Conservation (phyloP, 2,888 invertebrate genomes). For the Cancer borealis region DNA sequence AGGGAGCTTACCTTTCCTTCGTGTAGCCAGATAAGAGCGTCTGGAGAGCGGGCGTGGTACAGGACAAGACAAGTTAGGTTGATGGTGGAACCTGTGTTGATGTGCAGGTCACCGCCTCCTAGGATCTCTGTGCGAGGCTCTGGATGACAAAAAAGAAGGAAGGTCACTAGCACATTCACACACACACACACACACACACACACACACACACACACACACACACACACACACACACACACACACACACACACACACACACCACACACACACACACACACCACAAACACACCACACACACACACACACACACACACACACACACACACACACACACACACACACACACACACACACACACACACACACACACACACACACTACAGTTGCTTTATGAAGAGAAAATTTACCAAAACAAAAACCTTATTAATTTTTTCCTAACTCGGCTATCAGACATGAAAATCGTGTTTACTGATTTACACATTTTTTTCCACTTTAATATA, state of each 20-base stretch:
- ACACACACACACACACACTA: background rate
- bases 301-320: constrained; percentile 58
- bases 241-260: constrained; percentile 46
- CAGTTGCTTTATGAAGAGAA: too few species aligned
- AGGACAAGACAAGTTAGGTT: constrained; percentile 77
- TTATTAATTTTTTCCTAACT: constrained; percentile 17
- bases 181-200: background rate
- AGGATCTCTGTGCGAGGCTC: constrained; percentile 76
- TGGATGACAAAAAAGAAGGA: background rate
- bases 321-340: constrained; percentile 24
- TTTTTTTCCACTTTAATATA: background rate
- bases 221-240: background rate
- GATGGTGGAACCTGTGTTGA: constrained; percentile 76
- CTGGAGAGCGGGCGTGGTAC: constrained; percentile 75
- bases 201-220: background rate
- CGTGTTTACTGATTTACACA: background rate
- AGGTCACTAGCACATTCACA: background rate
- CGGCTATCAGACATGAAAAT: background rate
- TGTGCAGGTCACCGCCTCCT: constrained; percentile 76
- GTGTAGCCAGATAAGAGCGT: constrained; percentile 74
- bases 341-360: constrained; percentile 9
- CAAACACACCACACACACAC: constrained; percentile 48
- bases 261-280: background rate
- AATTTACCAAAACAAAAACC: background rate
- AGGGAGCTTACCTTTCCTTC: constrained; percentile 73